These are phyloP conservation scores for Polypterus bichir DNA, from an alignment of 2,113 vertebrate species.

Conservation along the genomic window DNA sequence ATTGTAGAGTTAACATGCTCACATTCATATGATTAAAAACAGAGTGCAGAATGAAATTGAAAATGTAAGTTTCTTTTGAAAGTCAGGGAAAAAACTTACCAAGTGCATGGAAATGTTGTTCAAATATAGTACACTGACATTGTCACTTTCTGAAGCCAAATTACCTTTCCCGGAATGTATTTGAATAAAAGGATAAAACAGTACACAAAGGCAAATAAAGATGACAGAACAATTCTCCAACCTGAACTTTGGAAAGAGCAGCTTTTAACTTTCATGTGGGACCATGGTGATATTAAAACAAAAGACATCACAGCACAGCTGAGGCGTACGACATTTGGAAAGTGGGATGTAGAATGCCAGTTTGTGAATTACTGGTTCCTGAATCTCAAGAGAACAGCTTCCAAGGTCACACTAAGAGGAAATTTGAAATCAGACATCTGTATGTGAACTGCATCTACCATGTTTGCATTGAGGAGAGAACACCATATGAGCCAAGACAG, in stretches of 20 bases:
- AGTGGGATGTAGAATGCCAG: constrained; percentile 34
- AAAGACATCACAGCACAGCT: constrained; percentile 49
- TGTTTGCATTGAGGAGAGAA: constrained; percentile 52
- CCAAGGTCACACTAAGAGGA: constrained; percentile 55
- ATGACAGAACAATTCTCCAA: too few species aligned
- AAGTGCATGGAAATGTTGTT: too few species aligned
- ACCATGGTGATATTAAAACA: constrained; percentile 42
- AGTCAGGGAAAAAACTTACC: too few species aligned
- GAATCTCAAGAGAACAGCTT: constrained; percentile 48
- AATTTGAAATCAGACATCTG: constrained; percentile 59
- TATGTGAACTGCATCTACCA: constrained; percentile 52
- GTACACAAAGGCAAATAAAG: too few species aligned
- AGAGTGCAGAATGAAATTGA: too few species aligned
- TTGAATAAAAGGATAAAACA: too few species aligned
- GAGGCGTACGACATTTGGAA: constrained; percentile 56
- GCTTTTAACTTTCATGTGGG: constrained; percentile 28
- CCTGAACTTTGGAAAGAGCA: constrained; percentile 14
- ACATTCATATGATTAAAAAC: too few species aligned
- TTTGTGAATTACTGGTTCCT: constrained; percentile 40
- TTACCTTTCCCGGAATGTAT: constrained; percentile 19
- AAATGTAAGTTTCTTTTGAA: too few species aligned
- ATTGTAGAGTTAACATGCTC: too few species aligned
- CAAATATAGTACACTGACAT: too few species aligned
- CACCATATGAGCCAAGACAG: constrained; percentile 60
- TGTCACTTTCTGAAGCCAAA: constrained; percentile 17